Conservation (phyloP, 2,797 vertebrate species). For the Nannoperca australis region DNA sequence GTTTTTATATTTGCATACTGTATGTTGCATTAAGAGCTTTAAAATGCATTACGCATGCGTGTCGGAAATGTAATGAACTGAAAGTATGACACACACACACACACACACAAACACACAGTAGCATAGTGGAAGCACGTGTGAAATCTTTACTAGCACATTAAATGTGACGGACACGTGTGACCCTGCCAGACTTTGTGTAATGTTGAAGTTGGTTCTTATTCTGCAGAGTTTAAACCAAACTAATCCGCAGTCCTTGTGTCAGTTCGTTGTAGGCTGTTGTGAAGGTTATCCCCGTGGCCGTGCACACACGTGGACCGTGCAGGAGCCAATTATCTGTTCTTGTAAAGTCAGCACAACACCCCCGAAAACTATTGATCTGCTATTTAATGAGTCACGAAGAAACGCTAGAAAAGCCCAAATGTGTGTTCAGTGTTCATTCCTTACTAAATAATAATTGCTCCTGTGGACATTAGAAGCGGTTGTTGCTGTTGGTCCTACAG, state of each 20-base stretch:
- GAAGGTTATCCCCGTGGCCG: not conserved
- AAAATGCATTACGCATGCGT: too few species aligned
- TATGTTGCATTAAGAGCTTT: too few species aligned
- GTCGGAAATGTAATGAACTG: too few species aligned
- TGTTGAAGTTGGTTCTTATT: too few species aligned
- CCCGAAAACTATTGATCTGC: not conserved
- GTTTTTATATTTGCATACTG: too few species aligned
- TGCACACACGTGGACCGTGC: not conserved
- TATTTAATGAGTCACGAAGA: constrained; percentile 11
- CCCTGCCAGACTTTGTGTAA: too few species aligned
- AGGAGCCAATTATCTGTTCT: constrained; percentile 15
- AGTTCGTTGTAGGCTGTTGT: not conserved
- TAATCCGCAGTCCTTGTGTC: not conserved
- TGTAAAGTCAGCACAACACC: constrained; percentile 20
- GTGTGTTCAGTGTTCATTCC: not conserved
- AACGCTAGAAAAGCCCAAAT: not conserved
- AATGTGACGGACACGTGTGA: too few species aligned
- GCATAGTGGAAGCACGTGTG: too few species aligned
- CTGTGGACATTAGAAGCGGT: not conserved
- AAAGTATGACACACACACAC: too few species aligned
- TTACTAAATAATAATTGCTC: not conserved
- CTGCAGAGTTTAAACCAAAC: too few species aligned
- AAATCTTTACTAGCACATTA: too few species aligned
- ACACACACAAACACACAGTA: too few species aligned
- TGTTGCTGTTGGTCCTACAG: constrained; percentile 15